Evolutionary conservation across 2,113 vertebrate species (phyloP).

Genomic region (Paedocypris sp.): DNA sequence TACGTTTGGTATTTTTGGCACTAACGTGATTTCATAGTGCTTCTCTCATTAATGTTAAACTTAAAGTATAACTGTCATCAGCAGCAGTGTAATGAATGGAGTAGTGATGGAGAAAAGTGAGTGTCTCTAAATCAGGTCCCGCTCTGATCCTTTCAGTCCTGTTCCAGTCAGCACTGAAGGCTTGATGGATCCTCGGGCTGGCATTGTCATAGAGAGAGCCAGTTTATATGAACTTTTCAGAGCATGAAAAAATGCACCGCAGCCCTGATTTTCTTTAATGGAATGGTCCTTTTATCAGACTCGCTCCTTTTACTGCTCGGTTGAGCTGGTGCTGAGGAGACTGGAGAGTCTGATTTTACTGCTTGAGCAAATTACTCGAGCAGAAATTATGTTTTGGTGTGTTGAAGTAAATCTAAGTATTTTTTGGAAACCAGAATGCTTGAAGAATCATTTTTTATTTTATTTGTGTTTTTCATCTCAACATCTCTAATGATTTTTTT

Average conservation of each 20-base stretch:
- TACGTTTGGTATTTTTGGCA: too few species aligned
- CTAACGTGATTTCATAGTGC: too few species aligned
- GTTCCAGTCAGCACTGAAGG: conserved; percentile 1
- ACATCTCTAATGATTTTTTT: conserved; percentile 2
- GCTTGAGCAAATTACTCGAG: not conserved
- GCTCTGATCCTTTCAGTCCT: conserved; percentile 7
- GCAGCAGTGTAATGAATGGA: conserved; percentile 2
- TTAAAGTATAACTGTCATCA: too few species aligned
- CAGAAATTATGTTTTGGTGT: not conserved
- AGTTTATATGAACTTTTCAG: conserved; percentile 17
- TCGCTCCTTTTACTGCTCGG: not conserved
- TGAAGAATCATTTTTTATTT: not conserved
- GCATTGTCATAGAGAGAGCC: conserved; percentile 4
- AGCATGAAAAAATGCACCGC: conserved; percentile 17
- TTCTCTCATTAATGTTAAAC: too few species aligned
- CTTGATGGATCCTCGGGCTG: not conserved
- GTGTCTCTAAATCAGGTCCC: not conserved
- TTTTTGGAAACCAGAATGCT: not conserved
- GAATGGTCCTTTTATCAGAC: not conserved
- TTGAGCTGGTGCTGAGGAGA: not conserved
- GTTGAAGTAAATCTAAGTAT: not conserved
- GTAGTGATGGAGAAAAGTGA: conserved; percentile 11
- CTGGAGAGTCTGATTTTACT: not conserved
- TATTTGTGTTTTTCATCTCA: not conserved
- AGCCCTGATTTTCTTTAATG: conserved; percentile 5